A percentile compares a stretch with the other conserved stretches of the same genome.
These are phyloP conservation scores for Cirrhinus molitorella DNA, from an alignment of 2,797 vertebrate genomes.

Conservation along the genomic window DNA sequence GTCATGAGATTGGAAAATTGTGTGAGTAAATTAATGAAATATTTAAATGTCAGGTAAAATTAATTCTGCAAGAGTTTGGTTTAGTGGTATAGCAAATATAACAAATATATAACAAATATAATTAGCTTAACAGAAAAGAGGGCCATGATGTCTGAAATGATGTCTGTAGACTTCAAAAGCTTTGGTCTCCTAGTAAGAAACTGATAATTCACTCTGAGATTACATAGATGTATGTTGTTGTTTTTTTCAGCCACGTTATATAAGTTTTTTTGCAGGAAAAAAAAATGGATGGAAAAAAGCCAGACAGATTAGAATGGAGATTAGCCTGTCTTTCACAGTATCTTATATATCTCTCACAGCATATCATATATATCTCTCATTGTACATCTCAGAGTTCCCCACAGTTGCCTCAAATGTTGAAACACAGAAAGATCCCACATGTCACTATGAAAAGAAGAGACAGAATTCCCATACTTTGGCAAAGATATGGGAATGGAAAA, in stretches of 20 bases:
- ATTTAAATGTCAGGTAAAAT: neutral
- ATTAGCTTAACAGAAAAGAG: neutral
- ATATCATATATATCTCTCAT: too few species aligned
- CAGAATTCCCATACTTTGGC: neutral
- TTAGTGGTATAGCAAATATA: neutral
- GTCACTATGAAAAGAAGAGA: neutral
- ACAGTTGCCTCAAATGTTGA: neutral
- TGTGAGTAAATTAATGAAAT: neutral
- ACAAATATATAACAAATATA: neutral
- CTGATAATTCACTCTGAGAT: neutral
- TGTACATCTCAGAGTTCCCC: neutral
- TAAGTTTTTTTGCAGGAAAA: neutral
- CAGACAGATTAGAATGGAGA: conserved; percentile 10
- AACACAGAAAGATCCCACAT: neutral
- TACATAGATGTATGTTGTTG: conserved; percentile 9
- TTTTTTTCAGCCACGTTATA: conserved; percentile 15
- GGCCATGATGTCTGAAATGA: neutral
- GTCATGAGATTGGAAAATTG: neutral
- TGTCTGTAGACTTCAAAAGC: neutral
- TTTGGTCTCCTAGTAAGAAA: neutral
- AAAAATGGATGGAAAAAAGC: neutral
- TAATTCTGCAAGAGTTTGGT: neutral
- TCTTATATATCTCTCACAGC: conserved; percentile 10
- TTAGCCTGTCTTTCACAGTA: neutral
- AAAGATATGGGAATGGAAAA: conserved; percentile 6